A percentile compares a stretch with the other conserved stretches of the same genome.
phyloP scores from a whole-genome alignment of 30 jellyfish, hydroid and myxozoan species.

The Turritopsis dohrnii region DNA sequence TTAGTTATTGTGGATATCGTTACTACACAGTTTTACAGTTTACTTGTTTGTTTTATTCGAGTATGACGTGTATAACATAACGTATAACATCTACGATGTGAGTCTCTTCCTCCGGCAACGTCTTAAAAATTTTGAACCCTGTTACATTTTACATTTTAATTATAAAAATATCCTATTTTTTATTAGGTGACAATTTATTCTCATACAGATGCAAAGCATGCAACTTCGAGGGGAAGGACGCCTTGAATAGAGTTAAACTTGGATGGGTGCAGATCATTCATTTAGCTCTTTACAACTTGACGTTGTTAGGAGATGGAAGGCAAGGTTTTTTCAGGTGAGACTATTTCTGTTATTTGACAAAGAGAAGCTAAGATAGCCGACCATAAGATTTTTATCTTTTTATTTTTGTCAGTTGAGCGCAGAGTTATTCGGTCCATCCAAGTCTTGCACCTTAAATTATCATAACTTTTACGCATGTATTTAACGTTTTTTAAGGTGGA shows the following conservation, averaged over 20 bases:
- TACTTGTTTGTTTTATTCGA: too few species aligned
- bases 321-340: conserved; percentile 77
- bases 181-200: conserved; percentile 30
- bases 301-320: conserved; percentile 80
- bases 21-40: too few species aligned
- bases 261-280: conserved; percentile 88
- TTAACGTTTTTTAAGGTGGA: conserved; percentile 51
- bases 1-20: too few species aligned
- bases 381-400: not conserved
- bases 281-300: conserved; percentile 64
- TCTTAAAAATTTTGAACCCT: too few species aligned
- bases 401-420: too few species aligned
- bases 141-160: too few species aligned
- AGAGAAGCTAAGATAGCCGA: not conserved
- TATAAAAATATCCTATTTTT: too few species aligned
- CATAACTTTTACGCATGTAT: not conserved
- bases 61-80: too few species aligned
- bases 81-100: not conserved
- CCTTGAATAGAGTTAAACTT: conserved; percentile 38
- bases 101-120: too few species aligned
- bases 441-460: too few species aligned
- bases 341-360: not conserved
- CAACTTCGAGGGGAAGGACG: conserved; percentile 19
- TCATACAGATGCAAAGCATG: conserved; percentile 23
- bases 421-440: too few species aligned